These are phyloP conservation scores for Parazoanthus darwini DNA, from an alignment of 92 coral and sea anemone species.

Conservation along the genomic window DNA sequence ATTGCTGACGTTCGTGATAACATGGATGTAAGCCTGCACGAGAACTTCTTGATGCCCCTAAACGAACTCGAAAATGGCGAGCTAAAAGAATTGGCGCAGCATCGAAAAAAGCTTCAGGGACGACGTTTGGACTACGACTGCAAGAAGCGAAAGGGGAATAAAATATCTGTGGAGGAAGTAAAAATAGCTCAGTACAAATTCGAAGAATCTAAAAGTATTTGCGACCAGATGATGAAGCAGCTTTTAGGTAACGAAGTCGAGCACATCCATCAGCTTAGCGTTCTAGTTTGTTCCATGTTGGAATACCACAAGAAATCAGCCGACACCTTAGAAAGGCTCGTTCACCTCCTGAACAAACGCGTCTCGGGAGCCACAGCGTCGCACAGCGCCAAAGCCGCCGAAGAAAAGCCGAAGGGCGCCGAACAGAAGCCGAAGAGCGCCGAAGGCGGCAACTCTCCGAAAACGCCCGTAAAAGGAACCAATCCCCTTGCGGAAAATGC, in stretches of 20 bases:
- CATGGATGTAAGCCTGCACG: conserved; percentile 74
- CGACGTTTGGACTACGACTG: conserved; percentile 83
- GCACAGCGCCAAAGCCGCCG: conserved; percentile 48
- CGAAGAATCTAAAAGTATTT: conserved; percentile 76
- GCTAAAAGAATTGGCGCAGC: conserved; percentile 69
- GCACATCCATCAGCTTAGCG: conserved; percentile 80
- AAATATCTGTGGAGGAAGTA: conserved; percentile 73
- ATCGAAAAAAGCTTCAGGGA: conserved; percentile 84
- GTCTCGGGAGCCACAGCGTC: conserved; percentile 61
- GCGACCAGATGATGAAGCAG: conserved; percentile 66
- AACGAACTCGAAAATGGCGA: conserved; percentile 69
- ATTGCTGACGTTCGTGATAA: conserved; percentile 69
- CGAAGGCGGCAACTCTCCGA: conserved; percentile 24
- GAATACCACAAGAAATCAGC: conserved; percentile 86
- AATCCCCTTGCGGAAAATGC: conserved; percentile 83
- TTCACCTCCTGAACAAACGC: conserved; percentile 72
- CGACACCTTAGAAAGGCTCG: conserved; percentile 75
- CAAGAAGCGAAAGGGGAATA: conserved; percentile 81
- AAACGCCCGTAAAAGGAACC: conserved; percentile 69
- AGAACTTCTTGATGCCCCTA: conserved; percentile 71
- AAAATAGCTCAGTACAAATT: conserved; percentile 83
- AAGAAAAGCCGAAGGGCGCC: conserved; percentile 31
- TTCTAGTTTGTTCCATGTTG: conserved; percentile 74
- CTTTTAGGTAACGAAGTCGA: conserved; percentile 77
- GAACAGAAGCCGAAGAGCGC: conserved; percentile 37